These are phyloP conservation scores for Acronicta alni DNA, from an alignment of 2,888 invertebrate species.

Conservation along the genomic window DNA sequence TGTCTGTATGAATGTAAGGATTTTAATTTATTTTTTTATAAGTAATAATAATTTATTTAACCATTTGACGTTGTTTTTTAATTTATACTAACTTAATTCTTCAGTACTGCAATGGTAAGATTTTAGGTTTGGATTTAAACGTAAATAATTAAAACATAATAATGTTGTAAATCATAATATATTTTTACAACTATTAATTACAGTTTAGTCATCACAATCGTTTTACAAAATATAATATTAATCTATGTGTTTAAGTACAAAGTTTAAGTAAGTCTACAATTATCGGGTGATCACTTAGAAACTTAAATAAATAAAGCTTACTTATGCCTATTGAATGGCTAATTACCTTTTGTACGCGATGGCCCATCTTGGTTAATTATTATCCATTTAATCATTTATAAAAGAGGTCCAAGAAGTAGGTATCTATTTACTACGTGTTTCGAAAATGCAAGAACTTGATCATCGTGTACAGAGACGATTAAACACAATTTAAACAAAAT, in stretches of 20 bases:
- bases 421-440: not conserved
- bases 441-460: not conserved
- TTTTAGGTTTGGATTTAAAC: too few species aligned
- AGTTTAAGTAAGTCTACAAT: slow-evolving; percentile 25
- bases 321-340: slow-evolving; percentile 35
- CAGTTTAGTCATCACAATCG: slow-evolving; percentile 58
- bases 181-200: slow-evolving; percentile 56
- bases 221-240: slow-evolving; percentile 35
- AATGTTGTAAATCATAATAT: slow-evolving; percentile 47
- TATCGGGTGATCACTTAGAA: slow-evolving; percentile 50
- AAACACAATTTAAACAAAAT: slow-evolving; percentile 18
- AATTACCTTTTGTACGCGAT: slow-evolving; percentile 16
- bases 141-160: slow-evolving; percentile 39
- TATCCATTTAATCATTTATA: too few species aligned
- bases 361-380: not conserved
- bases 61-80: not conserved
- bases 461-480: slow-evolving; percentile 1
- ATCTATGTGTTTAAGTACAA: slow-evolving; percentile 36
- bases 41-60: not conserved
- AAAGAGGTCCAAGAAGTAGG: too few species aligned
- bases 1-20: too few species aligned
- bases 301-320: slow-evolving; percentile 78
- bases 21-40: not conserved
- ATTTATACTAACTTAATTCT: not conserved
- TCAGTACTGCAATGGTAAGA: too few species aligned